Evolutionary conservation across 2,797 vertebrate genomes (phyloP).

Genomic region (Helarctos malayanus): DNA sequence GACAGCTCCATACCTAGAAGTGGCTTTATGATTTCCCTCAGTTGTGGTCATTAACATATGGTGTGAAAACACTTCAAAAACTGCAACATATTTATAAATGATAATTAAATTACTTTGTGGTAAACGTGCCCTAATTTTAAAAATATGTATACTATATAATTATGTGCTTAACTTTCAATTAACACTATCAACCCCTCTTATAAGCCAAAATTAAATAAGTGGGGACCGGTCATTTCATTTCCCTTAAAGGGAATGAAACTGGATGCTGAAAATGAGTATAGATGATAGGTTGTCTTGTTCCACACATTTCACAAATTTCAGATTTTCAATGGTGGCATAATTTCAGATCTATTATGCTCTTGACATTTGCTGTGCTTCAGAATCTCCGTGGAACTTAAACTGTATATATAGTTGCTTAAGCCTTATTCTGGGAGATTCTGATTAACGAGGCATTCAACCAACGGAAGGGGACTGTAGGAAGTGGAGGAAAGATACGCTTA

Average conservation of each 20-base stretch:
- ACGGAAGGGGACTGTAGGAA: background rate
- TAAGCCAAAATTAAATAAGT: conserved; percentile 61
- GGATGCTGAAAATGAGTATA: background rate
- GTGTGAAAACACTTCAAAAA: conserved; percentile 59
- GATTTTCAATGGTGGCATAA: background rate
- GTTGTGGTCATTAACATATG: conserved; percentile 1
- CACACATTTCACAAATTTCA: background rate
- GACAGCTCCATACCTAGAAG: background rate
- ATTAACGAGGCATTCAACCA: background rate
- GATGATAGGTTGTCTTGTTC: background rate
- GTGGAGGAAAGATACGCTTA: background rate
- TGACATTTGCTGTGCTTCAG: background rate
- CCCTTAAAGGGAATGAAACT: background rate
- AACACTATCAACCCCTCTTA: conserved; percentile 37
- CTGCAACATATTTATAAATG: background rate
- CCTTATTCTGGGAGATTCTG: background rate
- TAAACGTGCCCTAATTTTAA: conserved; percentile 51
- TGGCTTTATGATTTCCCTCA: background rate
- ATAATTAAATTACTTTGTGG: conserved; percentile 29
- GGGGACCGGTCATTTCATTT: background rate
- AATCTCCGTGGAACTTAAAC: background rate
- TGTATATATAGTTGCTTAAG: background rate
- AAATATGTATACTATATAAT: conserved; percentile 47
- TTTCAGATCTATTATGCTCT: background rate
- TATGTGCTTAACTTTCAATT: conserved; percentile 32